Evolutionary conservation across 2,888 invertebrate species (phyloP), one percentile per base, ranked within the genome.

Genomic region (Volucella inanis): DNA sequence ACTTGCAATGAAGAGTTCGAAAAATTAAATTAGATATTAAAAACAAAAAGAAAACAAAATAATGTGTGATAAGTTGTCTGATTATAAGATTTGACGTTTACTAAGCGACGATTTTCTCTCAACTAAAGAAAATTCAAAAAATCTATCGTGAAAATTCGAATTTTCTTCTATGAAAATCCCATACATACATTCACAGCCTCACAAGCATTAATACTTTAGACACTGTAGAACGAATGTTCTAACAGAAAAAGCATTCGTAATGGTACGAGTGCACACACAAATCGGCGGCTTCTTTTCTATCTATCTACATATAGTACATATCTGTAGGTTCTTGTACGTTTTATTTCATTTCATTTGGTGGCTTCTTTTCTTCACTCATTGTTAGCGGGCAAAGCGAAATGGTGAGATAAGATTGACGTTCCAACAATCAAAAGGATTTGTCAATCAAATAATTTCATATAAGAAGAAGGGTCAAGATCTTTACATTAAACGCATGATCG

Each of bases 101-200:
- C 91, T 90, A 91, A 92, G 91, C 92, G 92, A 92, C 91, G 92
- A 90, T 91, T 90, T 92, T 92, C 91, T 92, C 92, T 92, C 91
- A 92, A 92, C 92, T 92, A 91, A 92, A 91, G 91, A 89, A 90
- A 90, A 90, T 88, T 89, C 88, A 87, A 87, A 89, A 90, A 90
- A 90, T 88, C 88, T 89, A 86, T 81, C 88, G 88, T 89, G 89
- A 88, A 89, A 89, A 87, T 86, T 88, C 83, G 64, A 78, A 88
- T 82, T 87, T 88, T 88, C 87, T 85, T 80, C 85, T 59, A 64
- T 47, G 80, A 72, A 62, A 41, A 9, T 22, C 70, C 22, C 80
- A 76, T 75, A 85, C 59, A 75, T 54, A 31, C 31, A 31, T 31
- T 31, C 31, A 6, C 31, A 31, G 31, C 54, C 84, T 75, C 75